Evolutionary conservation across 2,797 vertebrate genomes (phyloP), one percentile per base, ranked within the genome.

Genomic region (Anguilla marmorata): DNA sequence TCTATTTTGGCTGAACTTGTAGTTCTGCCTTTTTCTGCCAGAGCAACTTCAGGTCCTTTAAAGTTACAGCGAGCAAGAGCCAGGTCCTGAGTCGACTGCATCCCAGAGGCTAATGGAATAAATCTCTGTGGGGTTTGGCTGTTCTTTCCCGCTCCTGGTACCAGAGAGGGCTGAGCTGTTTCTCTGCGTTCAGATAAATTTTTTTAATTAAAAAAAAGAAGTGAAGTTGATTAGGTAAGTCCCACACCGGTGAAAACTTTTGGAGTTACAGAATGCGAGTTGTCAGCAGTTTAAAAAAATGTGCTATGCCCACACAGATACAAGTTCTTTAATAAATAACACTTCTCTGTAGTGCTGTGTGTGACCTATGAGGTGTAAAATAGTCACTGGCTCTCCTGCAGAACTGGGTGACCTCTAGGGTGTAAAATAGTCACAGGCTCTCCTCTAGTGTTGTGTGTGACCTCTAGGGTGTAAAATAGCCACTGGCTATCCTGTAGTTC

Each of bases 1-100:
- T 98, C 97, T 97, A 94, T 98, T 97, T 97, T 98, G 97, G 97
- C 97, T 97, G 97, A 97, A 97, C 96, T 97, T 95, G 95, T 93
- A 96, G 94, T 96, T 97, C 96, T 95, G 94, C 90, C 56, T 45
- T 92, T 92, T 90, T 69, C 93, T 95, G 95, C 95, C 96, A 96
- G 96, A 93, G 96, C 95, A 95, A 93, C 95, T 95, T 96, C 94
- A 95, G 95, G 94, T 95, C 92, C 93, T 94, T 93, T 91, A 93
- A 92, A 93, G 92, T 94, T 94, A 94, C 93, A 94, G 94, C 91
- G 93, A 92, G 93, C 93, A 91, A 11, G 27, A 72, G 30, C 19
- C 60, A 21, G 60, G 24, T 63, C 12, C 60, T 63, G 19, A 63
- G 60, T 63, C 24, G 16, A 63, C 19, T 4, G 19, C 60, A 63